Base-by-base conservation (phyloP, 2,888 invertebrate species). In the Zelleria hepariella region DNA sequence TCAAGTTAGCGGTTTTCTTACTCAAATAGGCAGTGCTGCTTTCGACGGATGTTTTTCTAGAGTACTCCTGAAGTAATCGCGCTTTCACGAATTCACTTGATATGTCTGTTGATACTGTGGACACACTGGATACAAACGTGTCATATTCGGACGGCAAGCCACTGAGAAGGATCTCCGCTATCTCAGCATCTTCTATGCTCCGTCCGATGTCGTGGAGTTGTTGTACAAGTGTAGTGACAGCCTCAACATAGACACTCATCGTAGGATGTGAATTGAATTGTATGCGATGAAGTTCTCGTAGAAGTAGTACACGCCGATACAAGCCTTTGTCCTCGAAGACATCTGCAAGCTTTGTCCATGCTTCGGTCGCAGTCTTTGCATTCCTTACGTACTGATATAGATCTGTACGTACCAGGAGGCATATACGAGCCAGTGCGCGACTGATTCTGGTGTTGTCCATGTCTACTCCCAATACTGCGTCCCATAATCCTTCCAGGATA, bases 251-350 rank as follows among this genome's bases (percentile, higher is more conserved):
- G 1, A 54, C 57, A 1, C 58, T 48, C 61, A 60, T 62, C 2
- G 23, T 10, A n/a, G 27, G 5, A 27, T 49, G 57, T 20, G 60
- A 26, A 5, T 15, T n/a, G 20, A 49, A 59, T 21, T 63, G 59
- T 4, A 48, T 52, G 15, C 58, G 27, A 21, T 63, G 61, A 20
- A 61, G 57, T 42, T 61, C 56, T 2, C 60, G 61, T 2, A 61
- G 26, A 8, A 61, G 18, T 15, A 60, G 48, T 4, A 61, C 61
- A 3, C 58, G 20, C 21, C 62, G 15, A 8, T 62, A 60, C 8
- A 63, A 51, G 5, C 63, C 58, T 24, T 59, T 58, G 51, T 60
- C 56, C 15, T 62, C 62, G 23, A 62, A 62, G 3, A 47, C 47
- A 27, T 3, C 18, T 20, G 15, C 7, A 2, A 49, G 5, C 2